Conservation (phyloP, 2,888 invertebrate genomes). For the Baronia brevicornis region DNA sequence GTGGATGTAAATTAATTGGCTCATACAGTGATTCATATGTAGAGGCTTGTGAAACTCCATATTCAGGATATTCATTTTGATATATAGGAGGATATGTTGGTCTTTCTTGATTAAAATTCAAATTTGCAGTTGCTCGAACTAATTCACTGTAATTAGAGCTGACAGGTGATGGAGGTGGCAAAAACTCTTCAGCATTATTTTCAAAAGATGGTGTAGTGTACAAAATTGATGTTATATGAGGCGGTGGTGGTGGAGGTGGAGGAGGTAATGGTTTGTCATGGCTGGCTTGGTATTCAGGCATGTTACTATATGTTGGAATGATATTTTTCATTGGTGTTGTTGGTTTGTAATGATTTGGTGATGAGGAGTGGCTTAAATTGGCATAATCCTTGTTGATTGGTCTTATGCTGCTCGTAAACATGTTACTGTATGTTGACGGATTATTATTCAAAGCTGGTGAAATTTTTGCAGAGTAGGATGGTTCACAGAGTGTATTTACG, state of each 20-base stretch:
- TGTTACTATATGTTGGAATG: conserved; percentile 77
- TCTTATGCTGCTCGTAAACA: conserved; percentile 26
- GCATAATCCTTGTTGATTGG: conserved; percentile 46
- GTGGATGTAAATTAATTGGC: conserved; percentile 90
- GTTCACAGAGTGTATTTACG: conserved; percentile 81
- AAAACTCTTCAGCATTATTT: conserved; percentile 77
- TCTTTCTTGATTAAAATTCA: conserved; percentile 61
- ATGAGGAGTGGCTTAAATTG: conserved; percentile 41
- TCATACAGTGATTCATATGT: conserved; percentile 94
- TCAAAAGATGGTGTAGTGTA: conserved; percentile 61
- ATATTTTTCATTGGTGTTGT: conserved; percentile 28
- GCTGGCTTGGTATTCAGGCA: conserved; percentile 45
- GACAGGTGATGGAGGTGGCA: conserved; percentile 91
- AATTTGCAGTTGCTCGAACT: conserved; percentile 83
- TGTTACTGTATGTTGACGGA: conserved; percentile 43
- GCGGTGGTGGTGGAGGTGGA: conserved; percentile 72
- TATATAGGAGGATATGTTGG: conserved; percentile 84
- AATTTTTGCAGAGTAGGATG: conserved; percentile 81
- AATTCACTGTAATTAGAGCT: conserved; percentile 94
- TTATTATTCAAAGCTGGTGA: conserved; percentile 56
- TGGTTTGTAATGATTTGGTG: conserved; percentile 30
- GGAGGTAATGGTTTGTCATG: conserved; percentile 77
- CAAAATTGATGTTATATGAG: conserved; percentile 67
- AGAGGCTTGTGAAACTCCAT: conserved; percentile 54
- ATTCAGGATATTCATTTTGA: conserved; percentile 69